Evolutionary conservation across 2,797 vertebrate species (phyloP).

Genomic region (Neostethus bicornis): DNA sequence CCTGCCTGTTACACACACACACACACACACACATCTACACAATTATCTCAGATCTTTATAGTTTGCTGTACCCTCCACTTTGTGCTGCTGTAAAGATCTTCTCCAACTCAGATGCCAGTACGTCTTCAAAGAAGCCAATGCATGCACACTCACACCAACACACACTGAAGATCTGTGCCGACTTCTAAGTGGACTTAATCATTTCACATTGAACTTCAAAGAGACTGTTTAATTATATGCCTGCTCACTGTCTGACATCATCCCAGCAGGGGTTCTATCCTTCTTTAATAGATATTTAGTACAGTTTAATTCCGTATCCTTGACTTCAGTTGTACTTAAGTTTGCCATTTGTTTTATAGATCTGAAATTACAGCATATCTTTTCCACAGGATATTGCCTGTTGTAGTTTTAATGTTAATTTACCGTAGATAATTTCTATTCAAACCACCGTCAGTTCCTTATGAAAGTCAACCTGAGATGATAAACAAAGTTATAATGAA

Average conservation of each 20-base stretch:
- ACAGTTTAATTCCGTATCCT: conserved; percentile 47
- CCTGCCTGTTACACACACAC: conserved; percentile 61
- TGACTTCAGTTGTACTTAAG: conserved; percentile 24
- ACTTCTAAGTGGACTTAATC: conserved; percentile 70
- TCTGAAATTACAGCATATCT: conserved; percentile 4
- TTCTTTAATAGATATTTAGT: conserved; percentile 48
- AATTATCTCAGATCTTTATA: conserved; percentile 83
- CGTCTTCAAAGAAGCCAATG: conserved; percentile 69
- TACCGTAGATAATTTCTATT: neutral
- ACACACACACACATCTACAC: conserved; percentile 42
- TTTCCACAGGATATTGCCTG: neutral
- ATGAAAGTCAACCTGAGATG: conserved; percentile 10
- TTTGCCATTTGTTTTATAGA: conserved; percentile 3
- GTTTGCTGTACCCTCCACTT: conserved; percentile 83
- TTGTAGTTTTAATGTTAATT: neutral
- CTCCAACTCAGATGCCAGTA: conserved; percentile 58
- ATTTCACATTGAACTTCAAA: conserved; percentile 78
- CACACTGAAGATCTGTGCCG: conserved; percentile 39
- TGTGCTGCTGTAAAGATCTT: conserved; percentile 80
- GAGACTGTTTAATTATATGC: conserved; percentile 68
- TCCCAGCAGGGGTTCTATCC: conserved; percentile 43
- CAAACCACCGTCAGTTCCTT: neutral
- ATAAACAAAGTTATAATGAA: conserved; percentile 17
- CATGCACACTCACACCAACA: conserved; percentile 45
- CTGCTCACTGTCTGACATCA: conserved; percentile 60